phyloP scores from a whole-genome alignment of 2,797 vertebrate genomes.

The Girardinus metallicus region DNA sequence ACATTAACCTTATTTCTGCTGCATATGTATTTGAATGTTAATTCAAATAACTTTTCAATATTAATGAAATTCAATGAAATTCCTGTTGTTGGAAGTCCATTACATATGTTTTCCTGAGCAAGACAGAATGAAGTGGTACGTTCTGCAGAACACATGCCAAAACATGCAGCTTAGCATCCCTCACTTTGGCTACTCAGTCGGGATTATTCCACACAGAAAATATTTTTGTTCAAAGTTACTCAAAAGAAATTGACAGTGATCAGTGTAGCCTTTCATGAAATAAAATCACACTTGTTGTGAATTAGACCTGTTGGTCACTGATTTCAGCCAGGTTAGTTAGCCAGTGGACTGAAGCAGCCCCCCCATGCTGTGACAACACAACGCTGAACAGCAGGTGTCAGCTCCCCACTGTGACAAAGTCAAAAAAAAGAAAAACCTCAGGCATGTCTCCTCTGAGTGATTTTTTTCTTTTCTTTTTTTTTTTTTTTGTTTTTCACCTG shows the following conservation, averaged over 20 bases:
- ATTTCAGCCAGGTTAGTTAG: slow-evolving; percentile 62
- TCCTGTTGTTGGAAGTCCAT: slow-evolving; percentile 44
- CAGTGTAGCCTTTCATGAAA: slow-evolving; percentile 46
- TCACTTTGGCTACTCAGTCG: slow-evolving; percentile 15
- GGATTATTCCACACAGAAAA: slow-evolving; percentile 17
- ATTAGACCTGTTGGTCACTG: slow-evolving; percentile 49
- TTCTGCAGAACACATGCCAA: slow-evolving; percentile 28
- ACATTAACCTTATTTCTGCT: background rate
- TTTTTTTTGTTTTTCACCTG: background rate
- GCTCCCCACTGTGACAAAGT: slow-evolving; percentile 53
- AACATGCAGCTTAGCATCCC: background rate
- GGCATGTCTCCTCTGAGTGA: background rate
- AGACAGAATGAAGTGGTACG: slow-evolving; percentile 32
- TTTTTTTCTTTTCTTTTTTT: background rate
- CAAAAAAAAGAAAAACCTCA: slow-evolving; percentile 19
- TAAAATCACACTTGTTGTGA: slow-evolving; percentile 50
- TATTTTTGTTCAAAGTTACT: too few species aligned
- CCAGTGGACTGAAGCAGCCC: slow-evolving; percentile 50
- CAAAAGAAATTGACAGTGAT: slow-evolving; percentile 16
- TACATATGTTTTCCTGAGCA: slow-evolving; percentile 19
- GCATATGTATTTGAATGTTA: background rate
- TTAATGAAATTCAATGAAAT: slow-evolving; percentile 24
- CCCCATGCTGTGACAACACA: slow-evolving; percentile 52
- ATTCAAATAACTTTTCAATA: too few species aligned
- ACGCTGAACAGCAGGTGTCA: slow-evolving; percentile 53